These are phyloP conservation scores for Hemicentrotus pulcherrimus DNA, from an alignment of 35 echinoderm and acorn worm genomes.

Conservation along the genomic window DNA sequence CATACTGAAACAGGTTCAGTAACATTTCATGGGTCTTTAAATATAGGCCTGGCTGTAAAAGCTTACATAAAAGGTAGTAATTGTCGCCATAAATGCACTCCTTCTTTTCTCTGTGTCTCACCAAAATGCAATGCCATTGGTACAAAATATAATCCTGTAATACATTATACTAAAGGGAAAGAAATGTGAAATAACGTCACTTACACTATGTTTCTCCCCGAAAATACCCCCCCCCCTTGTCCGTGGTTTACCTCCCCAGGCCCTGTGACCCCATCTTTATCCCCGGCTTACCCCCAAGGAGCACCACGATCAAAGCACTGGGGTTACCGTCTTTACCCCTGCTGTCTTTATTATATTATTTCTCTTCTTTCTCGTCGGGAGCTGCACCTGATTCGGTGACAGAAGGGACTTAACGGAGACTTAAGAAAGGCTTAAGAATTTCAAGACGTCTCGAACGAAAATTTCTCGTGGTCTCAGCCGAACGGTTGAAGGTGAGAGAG, in stretches of 20 bases:
- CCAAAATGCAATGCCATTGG: too few relatives aligned
- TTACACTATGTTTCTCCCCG: too few relatives aligned
- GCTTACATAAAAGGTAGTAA: too few relatives aligned
- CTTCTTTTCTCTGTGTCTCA: too few relatives aligned
- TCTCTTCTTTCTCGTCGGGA: background rate
- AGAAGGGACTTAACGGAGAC: conserved; percentile 33
- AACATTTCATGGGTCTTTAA: too few relatives aligned
- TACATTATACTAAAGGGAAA: too few relatives aligned
- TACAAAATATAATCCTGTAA: too few relatives aligned
- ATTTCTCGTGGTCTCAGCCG: background rate
- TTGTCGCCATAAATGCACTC: too few relatives aligned
- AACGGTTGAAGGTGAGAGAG: background rate
- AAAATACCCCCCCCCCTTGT: background rate
- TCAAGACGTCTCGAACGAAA: conserved; percentile 9
- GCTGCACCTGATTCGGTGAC: conserved; percentile 7
- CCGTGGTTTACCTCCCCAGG: background rate
- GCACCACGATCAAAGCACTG: background rate
- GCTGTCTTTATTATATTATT: background rate
- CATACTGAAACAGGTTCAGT: too few relatives aligned
- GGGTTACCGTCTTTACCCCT: background rate
- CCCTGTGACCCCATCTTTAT: conserved; percentile 15
- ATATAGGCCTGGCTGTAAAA: too few relatives aligned
- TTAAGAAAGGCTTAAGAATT: background rate
- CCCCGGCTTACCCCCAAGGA: background rate
- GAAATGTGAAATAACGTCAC: too few relatives aligned